Base-by-base conservation (phyloP, 2,113 vertebrate species). In the Pollimyrus isidori region DNA sequence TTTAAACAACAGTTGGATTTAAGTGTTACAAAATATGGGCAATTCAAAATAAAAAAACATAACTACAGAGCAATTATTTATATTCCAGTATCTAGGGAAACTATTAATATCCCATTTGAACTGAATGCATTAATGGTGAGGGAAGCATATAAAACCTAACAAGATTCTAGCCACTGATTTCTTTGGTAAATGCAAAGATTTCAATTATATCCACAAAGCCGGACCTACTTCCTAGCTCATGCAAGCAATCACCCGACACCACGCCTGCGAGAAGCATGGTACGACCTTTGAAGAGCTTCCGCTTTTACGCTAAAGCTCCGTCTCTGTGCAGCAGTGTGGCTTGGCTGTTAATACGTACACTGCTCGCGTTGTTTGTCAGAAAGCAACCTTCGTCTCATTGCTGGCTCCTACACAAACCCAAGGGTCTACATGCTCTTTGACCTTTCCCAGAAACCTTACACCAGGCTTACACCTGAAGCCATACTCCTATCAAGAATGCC, bases 101-200 rank as follows among this genome's bases (percentile, higher is more conserved):
- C 62, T 13, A 30, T 80, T 80, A 80, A 80, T 80, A 80, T 42
- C 73, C 35, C 13, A 80, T 39, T 42, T 42, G 35, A 35, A 30
- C 69, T 42, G 62, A 39, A 80, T 80, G 35, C 73, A 80, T 80
- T 42, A 80, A 35, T 80, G 30, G 15, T 42, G 73, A 80, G 73
- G 35, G 73, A 42, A 80, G 35, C 30, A 76, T 76, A 76, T 19
- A 19, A 17, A 42, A 80, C 13, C 30, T 39, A 76, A 39, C 30
- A 42, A 42, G 35, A 80, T 80, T 80, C 35, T 80, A 39, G 73
- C 73, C 73, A 80, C 73, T 80, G 73, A 17, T 80, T 80, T 80
- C 73, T 80, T 80, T 80, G 73, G 73, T 80, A 80, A 80, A 35
- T 80, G 73, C 73, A 80, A 86, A 26, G 83, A 23, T 50, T 86